Base-by-base conservation (phyloP, 2,113 vertebrate species). In the Nibea coibor region DNA sequence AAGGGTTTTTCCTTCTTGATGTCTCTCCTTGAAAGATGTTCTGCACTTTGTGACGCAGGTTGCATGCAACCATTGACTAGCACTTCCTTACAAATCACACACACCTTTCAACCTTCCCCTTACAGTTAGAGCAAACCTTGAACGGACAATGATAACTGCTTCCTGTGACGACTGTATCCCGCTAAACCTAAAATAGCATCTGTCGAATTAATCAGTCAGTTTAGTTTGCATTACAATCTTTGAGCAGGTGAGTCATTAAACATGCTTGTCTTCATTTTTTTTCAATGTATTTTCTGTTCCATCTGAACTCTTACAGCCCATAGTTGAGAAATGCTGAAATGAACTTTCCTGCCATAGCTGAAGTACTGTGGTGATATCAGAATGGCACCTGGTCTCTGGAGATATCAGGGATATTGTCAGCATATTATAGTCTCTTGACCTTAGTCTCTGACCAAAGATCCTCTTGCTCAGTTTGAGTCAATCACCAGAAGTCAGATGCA, bases 381-480 rank as follows among this genome's bases (percentile, higher is more conserved):
- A 56, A 61, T 58, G 57, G 19, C 68, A 58, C 19, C 43, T 78
- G 19, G 5, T 72, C 54, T 68, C 62, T 43, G 5, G 12, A 4
- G 54, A 48, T 24, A 39, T 65, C 24, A 22, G 16, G 16, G 6
- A 65, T 39, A 54, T 47, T 63, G 39, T 71, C 57, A 62, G 66
- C 19, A 14, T 54, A 45, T 48, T 53, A 10, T 47, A 39, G 16
- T 68, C 42, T 20, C 47, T 65, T 71, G 47, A 78, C 48, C 61
- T 79, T 1, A 68, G 39, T 11, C 61, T 39, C 58, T 75, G 50
- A 63, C 66, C 65, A 31, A 62, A 35, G 65, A 58, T 12, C 20
- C 10, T 54, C 20, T 54, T 69, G 31, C 12, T 45, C 39, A 48
- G 7, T 78, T 75, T 78, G 45, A 11, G 66, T 79, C 70, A 50